Percentiles rank a stretch among this genome's conserved stretches.
These are phyloP conservation scores for Megalurothrips usitatus DNA, from an alignment of 2,888 invertebrate genomes.

Conservation along the genomic window DNA sequence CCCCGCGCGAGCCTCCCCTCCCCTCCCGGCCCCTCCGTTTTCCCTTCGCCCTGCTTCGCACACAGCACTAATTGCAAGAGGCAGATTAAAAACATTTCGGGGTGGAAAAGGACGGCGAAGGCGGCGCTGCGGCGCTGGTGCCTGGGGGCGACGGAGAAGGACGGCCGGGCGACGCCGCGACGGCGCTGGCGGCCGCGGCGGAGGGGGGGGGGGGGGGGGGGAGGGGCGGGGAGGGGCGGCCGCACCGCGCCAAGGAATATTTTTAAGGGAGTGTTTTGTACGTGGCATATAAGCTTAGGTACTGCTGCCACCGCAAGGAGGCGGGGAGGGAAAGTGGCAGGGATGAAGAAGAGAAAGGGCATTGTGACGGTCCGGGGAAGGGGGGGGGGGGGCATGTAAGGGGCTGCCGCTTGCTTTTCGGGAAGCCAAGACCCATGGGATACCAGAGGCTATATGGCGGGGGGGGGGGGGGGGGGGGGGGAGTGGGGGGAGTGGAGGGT, in stretches of 20 bases:
- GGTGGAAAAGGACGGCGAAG: slow-evolving; percentile 21
- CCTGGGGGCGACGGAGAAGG: slow-evolving; percentile 23
- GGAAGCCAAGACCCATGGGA: too few species aligned
- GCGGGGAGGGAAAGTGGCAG: too few species aligned
- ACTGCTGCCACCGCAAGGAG: neutral
- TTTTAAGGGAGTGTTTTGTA: neutral
- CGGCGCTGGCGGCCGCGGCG: neutral
- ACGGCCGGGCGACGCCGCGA: neutral
- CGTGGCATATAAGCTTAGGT: slow-evolving; percentile 1
- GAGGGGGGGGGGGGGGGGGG: too few species aligned
- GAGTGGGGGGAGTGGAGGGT: neutral
- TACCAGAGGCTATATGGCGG: too few species aligned
- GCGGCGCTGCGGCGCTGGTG: neutral
- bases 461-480: neutral
- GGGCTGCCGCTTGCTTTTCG: too few species aligned
- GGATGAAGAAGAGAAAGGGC: too few species aligned
- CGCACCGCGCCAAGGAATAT: neutral
- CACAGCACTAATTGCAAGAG: slow-evolving; percentile 26
- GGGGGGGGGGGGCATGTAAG: too few species aligned
- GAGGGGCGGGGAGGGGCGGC: neutral
- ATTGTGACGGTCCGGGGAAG: too few species aligned
- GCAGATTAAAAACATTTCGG: slow-evolving; percentile 26
- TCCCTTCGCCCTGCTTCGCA: slow-evolving; percentile 3
- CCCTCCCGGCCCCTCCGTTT: neutral
- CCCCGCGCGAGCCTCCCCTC: neutral